Conservation (phyloP, 2,113 vertebrate species). For the Passer montanus region DNA sequence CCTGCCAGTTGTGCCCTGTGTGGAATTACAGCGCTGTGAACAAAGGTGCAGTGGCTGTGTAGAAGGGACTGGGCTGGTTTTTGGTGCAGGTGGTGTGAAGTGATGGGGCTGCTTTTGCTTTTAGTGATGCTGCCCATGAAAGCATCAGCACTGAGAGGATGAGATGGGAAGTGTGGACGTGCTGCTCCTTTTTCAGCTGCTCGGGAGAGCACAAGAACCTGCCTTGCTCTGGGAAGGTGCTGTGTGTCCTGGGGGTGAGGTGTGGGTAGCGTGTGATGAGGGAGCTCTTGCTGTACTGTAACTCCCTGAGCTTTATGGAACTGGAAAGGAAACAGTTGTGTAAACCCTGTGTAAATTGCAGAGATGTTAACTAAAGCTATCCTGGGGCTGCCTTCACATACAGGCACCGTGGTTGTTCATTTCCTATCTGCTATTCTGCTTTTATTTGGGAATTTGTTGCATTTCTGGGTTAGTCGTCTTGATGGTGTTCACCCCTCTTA, state of each 20-base stretch:
- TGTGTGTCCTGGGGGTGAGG: neutral
- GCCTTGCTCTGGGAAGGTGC: neutral
- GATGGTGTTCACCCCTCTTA: neutral
- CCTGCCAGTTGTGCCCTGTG: rapidly evolving
- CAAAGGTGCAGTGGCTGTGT: rapidly evolving
- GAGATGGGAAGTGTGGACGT: rapidly evolving
- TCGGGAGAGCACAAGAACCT: rapidly evolving
- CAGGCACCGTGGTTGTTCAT: neutral
- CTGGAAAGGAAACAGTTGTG: neutral
- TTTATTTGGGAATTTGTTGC: neutral
- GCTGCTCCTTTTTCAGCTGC: neutral
- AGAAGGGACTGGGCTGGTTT: rapidly evolving
- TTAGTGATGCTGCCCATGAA: rapidly evolving
- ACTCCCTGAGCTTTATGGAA: neutral
- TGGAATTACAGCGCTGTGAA: neutral
- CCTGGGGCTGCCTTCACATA: neutral
- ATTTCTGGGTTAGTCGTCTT: neutral
- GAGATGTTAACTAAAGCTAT: neutral
- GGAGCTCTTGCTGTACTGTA: neutral
- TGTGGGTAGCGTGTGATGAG: neutral
- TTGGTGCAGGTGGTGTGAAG: neutral
- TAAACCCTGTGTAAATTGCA: neutral
- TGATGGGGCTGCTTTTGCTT: neutral
- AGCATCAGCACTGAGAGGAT: rapidly evolving
- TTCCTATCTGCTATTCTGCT: neutral